Evolutionary conservation across 1,140 invertebrate species (phyloP), one percentile per base, ranked within the genome.

Genomic region (Tetraneura akinire): DNA sequence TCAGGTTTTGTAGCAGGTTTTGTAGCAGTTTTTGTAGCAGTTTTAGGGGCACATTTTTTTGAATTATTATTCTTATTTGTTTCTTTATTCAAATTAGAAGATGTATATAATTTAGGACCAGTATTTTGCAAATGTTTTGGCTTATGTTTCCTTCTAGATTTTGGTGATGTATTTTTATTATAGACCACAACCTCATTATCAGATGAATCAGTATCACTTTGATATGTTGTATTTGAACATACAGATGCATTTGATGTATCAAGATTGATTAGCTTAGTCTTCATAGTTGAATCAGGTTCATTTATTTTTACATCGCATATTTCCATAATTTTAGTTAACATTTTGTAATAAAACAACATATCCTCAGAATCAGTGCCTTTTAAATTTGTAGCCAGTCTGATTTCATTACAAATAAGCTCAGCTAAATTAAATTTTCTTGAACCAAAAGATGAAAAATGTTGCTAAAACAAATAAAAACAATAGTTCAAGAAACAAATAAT

Each of bases 371-470:
- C 1, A 57, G 21, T 60, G 3, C 14, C n/a, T 47, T 18, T 47
- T 42, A 29, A 23, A 57, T 62, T 78, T 26, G 37, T 78, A 26
- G 74, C 53, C 37, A 78, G 62, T 23, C 55, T 78, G 0, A 78
- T 78, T 47, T 78, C 74, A 47, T 78, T 78, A 62, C 53, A 57
- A 60, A 78, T 42, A n/a, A 78, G 55, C 21, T 78, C 74, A 42
- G 74, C 74, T 62, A 78, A 78, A 29, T 78, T 60, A 45, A 78
- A 60, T 13, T 60, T 78, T 13, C 62, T 78, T 57, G 51, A 45
- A 26, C 51, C 32, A 26, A 78, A 78, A 47, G 55, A 45, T 45
- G 74, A 78, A 62, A n/a, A 47, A 26, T 78, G 74, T 26, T 45
- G 5, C 74, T 78, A 26, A 47, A 78, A 78, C 21, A 45, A 78